These are phyloP conservation scores for Thermophis baileyi DNA, from an alignment of 2,113 vertebrate genomes.

Conservation along the genomic window DNA sequence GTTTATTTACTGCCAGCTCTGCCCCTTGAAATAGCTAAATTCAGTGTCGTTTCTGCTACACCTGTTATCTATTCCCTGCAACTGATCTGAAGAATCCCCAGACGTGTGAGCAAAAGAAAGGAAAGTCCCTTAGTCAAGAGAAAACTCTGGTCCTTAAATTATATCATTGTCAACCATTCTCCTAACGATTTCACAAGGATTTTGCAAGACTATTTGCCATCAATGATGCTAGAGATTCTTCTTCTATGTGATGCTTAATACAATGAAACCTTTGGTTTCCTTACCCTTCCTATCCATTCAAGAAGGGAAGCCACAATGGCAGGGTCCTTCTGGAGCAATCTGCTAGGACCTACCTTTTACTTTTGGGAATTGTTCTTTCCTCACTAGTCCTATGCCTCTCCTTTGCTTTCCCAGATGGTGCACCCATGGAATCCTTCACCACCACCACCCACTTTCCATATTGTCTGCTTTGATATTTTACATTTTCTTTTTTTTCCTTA, in stretches of 20 bases:
- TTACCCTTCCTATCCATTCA: neutral
- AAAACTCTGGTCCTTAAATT: neutral
- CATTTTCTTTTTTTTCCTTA: neutral
- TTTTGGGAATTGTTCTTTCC: neutral
- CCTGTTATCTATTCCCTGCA: neutral
- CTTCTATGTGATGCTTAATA: neutral
- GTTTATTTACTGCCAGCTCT: neutral
- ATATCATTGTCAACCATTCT: neutral
- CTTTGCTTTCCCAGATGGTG: neutral
- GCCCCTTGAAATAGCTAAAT: neutral
- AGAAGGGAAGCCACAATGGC: neutral
- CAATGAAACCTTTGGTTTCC: neutral
- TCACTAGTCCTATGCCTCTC: neutral
- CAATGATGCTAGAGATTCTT: neutral
- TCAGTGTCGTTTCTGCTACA: neutral
- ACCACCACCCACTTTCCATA: neutral
- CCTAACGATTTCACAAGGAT: neutral
- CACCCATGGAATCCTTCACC: neutral
- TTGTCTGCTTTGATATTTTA: neutral
- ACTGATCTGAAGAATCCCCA: neutral
- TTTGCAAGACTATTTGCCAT: neutral
- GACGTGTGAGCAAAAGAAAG: neutral
- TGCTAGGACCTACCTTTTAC: neutral
- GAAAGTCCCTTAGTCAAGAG: neutral
- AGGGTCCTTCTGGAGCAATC: neutral